These are phyloP conservation scores for Protobothrops mucrosquamatus DNA, from an alignment of 2,113 vertebrate species.

Conservation along the genomic window DNA sequence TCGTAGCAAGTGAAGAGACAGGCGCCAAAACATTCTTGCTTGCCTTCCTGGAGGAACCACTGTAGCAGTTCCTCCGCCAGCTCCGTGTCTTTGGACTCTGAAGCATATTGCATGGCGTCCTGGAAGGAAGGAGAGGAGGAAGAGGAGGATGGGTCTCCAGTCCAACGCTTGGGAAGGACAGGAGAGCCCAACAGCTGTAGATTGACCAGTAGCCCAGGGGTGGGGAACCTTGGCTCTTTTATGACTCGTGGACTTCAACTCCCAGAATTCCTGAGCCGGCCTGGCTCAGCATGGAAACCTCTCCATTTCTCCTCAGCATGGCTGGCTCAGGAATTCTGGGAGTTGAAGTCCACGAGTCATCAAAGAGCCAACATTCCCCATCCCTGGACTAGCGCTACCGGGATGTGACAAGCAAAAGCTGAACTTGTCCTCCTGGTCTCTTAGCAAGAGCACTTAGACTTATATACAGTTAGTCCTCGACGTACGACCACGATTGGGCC, in stretches of 20 bases:
- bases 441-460: background rate
- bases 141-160: rapidly evolving
- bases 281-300: no score
- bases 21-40: constrained; percentile 94
- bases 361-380: no score
- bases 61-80: constrained; percentile 93
- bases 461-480: background rate
- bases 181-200: background rate
- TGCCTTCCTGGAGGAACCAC: constrained; percentile 95
- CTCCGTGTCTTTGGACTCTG: constrained; percentile 96
- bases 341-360: no score
- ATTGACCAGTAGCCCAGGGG: background rate
- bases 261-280: no score
- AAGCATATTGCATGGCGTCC: constrained; percentile 98
- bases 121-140: constrained; percentile 49
- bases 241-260: no score
- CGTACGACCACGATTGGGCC: rapidly evolving
- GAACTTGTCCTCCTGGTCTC: background rate
- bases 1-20: constrained; percentile 98
- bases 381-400: background rate
- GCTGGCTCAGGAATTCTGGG: no score
- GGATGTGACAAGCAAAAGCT: background rate
- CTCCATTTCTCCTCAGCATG: no score
- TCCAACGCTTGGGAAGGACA: background rate
- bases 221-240: no score